Conservation (phyloP, 2,888 invertebrate genomes). For the Sepiola atlantica region DNA sequence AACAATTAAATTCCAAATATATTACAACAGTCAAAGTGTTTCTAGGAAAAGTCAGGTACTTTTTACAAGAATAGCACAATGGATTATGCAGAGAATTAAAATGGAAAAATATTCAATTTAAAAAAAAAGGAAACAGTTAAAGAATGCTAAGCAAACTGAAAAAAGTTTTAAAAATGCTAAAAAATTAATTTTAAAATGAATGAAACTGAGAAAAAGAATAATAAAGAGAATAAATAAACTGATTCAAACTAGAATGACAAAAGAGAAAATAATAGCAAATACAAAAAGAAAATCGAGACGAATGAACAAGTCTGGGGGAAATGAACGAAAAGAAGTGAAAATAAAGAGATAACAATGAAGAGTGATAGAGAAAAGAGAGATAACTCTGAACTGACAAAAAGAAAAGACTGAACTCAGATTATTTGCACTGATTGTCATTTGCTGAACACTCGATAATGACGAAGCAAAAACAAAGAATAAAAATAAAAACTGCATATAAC, state of each 20-base stretch:
- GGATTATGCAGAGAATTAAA: too few species aligned
- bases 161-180: too few species aligned
- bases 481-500: too few species aligned
- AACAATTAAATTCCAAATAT: too few species aligned
- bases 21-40: too few species aligned
- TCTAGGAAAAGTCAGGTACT: too few species aligned
- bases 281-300: not conserved
- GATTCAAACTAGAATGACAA: not conserved
- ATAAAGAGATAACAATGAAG: not conserved
- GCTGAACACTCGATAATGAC: too few species aligned
- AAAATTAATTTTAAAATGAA: not conserved
- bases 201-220: not conserved
- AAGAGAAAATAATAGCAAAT: not conserved
- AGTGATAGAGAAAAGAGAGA: not conserved
- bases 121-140: not conserved
- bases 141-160: not conserved
- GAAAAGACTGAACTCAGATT: too few species aligned
- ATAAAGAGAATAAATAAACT: not conserved
- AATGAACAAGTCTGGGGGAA: not conserved
- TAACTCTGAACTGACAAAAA: too few species aligned
- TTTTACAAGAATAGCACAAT: too few species aligned
- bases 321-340: not conserved
- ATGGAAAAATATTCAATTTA: not conserved
- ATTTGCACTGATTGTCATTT: too few species aligned
- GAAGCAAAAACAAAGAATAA: too few species aligned